These are phyloP conservation scores for Machimus rusticus DNA, from an alignment of 2,888 invertebrate species.

Conservation along the genomic window DNA sequence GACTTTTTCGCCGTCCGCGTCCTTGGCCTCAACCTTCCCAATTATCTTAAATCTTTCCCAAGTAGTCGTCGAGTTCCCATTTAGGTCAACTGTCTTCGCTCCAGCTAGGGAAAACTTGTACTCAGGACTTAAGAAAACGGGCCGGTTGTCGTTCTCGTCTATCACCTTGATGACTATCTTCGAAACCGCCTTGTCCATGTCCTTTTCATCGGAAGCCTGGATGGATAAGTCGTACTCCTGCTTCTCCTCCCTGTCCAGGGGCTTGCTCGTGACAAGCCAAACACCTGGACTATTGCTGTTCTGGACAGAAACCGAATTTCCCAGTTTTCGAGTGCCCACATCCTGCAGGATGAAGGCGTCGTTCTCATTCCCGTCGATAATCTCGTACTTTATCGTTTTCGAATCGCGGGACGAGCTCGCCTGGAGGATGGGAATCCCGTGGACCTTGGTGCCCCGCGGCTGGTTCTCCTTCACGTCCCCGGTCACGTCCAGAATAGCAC, in stretches of 20 bases:
- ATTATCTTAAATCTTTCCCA: constrained; percentile 84
- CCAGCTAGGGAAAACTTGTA: constrained; percentile 81
- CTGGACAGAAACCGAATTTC: constrained; percentile 46
- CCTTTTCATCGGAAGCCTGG: constrained; percentile 81
- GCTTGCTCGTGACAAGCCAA: constrained; percentile 76
- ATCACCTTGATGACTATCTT: constrained; percentile 77
- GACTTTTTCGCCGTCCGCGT: constrained; percentile 91
- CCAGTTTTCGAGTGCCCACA: constrained; percentile 60
- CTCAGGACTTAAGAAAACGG: constrained; percentile 78
- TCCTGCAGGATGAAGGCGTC: constrained; percentile 77
- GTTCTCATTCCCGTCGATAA: constrained; percentile 79
- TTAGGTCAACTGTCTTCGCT: constrained; percentile 66
- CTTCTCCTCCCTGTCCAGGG: constrained; percentile 81
- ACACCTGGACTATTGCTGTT: constrained; percentile 72
- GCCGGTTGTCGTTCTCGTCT: constrained; percentile 93
- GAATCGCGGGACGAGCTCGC: constrained; percentile 66
- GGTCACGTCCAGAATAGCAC: constrained; percentile 68
- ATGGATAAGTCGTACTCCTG: constrained; percentile 77
- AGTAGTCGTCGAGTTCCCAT: constrained; percentile 69
- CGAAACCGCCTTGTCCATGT: constrained; percentile 82
- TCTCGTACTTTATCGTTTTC: constrained; percentile 75
- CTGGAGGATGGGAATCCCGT: constrained; percentile 74
- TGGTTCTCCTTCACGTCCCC: constrained; percentile 82
- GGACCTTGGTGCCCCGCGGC: constrained; percentile 74
- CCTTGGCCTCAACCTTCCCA: constrained; percentile 85